A percentile compares a stretch with the other conserved stretches of the same genome.
phyloP scores from a whole-genome alignment of 2,888 invertebrate species.

The Acleris literana region DNA sequence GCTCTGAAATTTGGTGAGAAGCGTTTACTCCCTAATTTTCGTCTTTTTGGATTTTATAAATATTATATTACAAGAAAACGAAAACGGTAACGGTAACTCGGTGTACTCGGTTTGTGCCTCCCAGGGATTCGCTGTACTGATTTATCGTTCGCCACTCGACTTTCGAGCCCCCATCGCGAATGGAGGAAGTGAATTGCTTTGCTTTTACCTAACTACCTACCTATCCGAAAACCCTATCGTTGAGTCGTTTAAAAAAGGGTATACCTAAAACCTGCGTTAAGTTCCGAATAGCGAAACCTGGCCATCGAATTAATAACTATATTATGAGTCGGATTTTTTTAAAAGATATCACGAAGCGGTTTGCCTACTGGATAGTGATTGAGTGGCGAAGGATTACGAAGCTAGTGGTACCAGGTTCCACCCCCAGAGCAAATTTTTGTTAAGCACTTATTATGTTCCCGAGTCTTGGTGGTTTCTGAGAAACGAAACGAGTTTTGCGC shows the following conservation, averaged over 20 bases:
- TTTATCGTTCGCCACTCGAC: no score
- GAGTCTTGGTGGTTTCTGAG: not conserved
- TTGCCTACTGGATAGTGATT: not conserved
- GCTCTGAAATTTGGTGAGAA: slow-evolving; percentile 70
- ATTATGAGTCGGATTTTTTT: not conserved
- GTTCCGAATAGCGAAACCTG: no score
- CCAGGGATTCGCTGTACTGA: no score
- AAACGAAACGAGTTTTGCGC: no score
- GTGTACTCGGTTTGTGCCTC: not conserved
- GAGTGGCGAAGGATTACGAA: not conserved
- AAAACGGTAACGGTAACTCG: not conserved
- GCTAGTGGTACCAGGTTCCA: not conserved
- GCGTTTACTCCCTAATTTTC: slow-evolving; percentile 58
- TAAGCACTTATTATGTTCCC: not conserved
- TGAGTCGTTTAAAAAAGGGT: no score
- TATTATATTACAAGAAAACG: slow-evolving; percentile 3
- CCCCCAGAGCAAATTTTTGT: not conserved
- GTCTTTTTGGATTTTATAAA: slow-evolving; percentile 41
- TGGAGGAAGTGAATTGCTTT: no score
- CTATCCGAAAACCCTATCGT: no score
- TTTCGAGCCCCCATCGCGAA: no score
- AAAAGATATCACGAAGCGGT: no score
- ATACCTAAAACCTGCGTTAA: no score
- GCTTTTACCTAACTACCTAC: no score
- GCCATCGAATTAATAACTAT: no score